Conservation (phyloP, 2,888 invertebrate species). For the Synanthedon myopaeformis region DNA sequence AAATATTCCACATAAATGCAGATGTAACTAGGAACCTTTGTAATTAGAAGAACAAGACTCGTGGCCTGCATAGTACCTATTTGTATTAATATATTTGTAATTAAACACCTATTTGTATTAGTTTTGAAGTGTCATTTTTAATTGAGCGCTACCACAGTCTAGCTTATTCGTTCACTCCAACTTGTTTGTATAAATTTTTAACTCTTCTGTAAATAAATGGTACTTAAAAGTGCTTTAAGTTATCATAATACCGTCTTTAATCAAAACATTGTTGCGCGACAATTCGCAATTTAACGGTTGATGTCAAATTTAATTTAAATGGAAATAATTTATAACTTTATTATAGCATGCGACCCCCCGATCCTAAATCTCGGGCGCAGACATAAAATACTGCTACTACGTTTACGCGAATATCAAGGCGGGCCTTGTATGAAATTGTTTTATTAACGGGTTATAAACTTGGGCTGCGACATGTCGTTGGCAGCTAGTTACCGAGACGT, state of each 20-base stretch:
- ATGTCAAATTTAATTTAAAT: slow-evolving; percentile 68
- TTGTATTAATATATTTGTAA: too few relatives aligned
- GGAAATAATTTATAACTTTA: slow-evolving; percentile 66
- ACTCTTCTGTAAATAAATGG: too few relatives aligned
- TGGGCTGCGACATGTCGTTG: slow-evolving; percentile 53
- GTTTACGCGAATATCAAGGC: slow-evolving; percentile 30
- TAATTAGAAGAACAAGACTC: too few relatives aligned
- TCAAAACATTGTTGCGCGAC: slow-evolving; percentile 44
- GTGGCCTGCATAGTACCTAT: too few relatives aligned
- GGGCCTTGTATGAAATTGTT: slow-evolving; percentile 62
- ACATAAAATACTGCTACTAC: slow-evolving; percentile 60
- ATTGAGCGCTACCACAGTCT: too few relatives aligned
- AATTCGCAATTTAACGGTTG: slow-evolving; percentile 48
- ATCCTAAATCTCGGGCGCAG: slow-evolving; percentile 51
- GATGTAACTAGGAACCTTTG: too few relatives aligned
- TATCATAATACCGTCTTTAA: slow-evolving; percentile 34
- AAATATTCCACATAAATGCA: too few relatives aligned
- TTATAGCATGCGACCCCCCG: slow-evolving; percentile 53
- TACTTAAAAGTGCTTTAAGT: neutral
- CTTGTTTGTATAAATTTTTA: too few relatives aligned
- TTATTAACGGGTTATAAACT: slow-evolving; percentile 67
- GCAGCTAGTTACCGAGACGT: slow-evolving; percentile 55
- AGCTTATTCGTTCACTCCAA: too few relatives aligned
- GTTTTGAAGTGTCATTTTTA: too few relatives aligned
- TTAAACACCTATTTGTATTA: too few relatives aligned